Conservation (phyloP, 2,888 invertebrate species). For the Netelia fuscicornis region DNA sequence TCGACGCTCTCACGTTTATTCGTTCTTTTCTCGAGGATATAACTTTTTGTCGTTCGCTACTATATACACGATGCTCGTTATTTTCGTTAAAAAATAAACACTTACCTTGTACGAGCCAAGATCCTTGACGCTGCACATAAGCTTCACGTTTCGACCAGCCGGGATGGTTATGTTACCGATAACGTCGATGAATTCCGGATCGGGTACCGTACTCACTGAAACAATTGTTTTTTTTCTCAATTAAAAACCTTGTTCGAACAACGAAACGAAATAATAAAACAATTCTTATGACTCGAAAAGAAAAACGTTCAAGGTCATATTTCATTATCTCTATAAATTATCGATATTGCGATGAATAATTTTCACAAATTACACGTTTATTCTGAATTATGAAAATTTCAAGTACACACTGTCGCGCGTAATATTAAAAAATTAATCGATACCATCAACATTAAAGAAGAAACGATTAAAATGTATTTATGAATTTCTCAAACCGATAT, state of each 20-base stretch:
- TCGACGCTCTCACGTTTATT: not conserved
- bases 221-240: conserved; percentile 80
- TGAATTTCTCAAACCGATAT: no score
- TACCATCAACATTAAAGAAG: no score
- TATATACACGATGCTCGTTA: not conserved
- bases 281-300: not conserved
- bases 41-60: no score
- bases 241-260: not conserved
- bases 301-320: not conserved
- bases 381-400: no score
- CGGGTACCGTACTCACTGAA: conserved; percentile 90
- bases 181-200: conserved; percentile 95
- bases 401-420: no score
- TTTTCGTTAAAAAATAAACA: conserved; percentile 47
- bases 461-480: no score
- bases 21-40: not conserved
- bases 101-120: conserved; percentile 95
- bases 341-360: no score
- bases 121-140: conserved; percentile 96
- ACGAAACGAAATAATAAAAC: not conserved
- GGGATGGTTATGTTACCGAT: conserved; percentile 96
- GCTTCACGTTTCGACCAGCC: conserved; percentile 94
- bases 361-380: no score
- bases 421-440: no score
- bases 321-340: no score